Evolutionary conservation across 2,113 vertebrate genomes (phyloP).

Genomic region (pig (Sus scrofa)): T2T-Sscrofa CM000823.6:49627001-49627500

Average conservation of each 20-base stretch:
- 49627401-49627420: slow-evolving; percentile 30
- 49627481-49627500: no score
- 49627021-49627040: neutral
- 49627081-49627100: neutral
- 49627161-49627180: neutral
- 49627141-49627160: neutral
- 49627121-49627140: neutral
- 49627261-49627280: neutral
- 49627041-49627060: neutral
- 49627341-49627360: neutral
- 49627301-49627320: neutral
- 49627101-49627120: neutral
- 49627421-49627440: no score
- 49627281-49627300: neutral
- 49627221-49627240: neutral
- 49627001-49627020: slow-evolving; percentile 1
- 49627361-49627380: neutral
- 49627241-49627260: neutral
- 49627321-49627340: neutral
- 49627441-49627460: no score
- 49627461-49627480: no score
- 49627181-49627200: neutral
- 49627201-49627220: neutral
- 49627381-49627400: neutral
- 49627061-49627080: neutral